A percentile compares a stretch with the other conserved stretches of the same genome.
These are phyloP conservation scores for Drosophila monieri DNA, from an alignment of 2,888 invertebrate genomes.

Conservation along the genomic window DNA sequence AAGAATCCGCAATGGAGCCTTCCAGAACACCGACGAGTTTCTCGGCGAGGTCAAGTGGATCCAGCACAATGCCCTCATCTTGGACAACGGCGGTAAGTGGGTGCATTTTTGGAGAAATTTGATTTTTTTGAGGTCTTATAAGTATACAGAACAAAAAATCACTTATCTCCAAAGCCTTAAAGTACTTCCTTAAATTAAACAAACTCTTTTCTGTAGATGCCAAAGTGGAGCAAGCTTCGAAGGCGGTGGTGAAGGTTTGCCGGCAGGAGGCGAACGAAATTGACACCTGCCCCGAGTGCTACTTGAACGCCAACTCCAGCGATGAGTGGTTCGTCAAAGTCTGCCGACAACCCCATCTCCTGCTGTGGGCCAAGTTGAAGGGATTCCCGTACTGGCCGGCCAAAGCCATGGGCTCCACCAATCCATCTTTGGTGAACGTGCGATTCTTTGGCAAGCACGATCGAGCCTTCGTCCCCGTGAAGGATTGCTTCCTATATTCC, in stretches of 20 bases:
- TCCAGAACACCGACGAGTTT: constrained; percentile 95
- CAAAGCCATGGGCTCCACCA: constrained; percentile 91
- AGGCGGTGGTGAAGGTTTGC: constrained; percentile 91
- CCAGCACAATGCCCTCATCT: constrained; percentile 94
- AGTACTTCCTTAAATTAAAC: too few relatives aligned
- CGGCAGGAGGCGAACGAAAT: constrained; percentile 96
- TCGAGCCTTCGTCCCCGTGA: constrained; percentile 94
- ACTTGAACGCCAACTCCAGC: constrained; percentile 91
- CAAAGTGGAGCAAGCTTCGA: constrained; percentile 81
- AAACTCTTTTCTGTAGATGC: constrained; percentile 33
- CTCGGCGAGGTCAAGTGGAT: constrained; percentile 96
- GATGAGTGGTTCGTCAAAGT: constrained; percentile 96
- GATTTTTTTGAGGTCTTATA: too few relatives aligned
- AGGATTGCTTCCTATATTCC: constrained; percentile 93
- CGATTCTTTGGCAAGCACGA: constrained; percentile 98
- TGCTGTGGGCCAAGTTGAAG: constrained; percentile 98
- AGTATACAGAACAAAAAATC: too few relatives aligned
- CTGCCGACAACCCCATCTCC: constrained; percentile 93
- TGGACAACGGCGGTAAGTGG: constrained; percentile 88
- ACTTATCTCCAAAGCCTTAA: too few relatives aligned
- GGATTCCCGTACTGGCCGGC: constrained; percentile 99
- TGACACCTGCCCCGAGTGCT: constrained; percentile 97
- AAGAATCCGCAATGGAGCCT: constrained; percentile 90
- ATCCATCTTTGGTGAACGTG: constrained; percentile 91
- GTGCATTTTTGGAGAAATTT: neutral